Percentiles rank a stretch among this genome's conserved stretches.
Evolutionary conservation across 2,888 invertebrate genomes (phyloP).

Genomic region (Ophion slaviceki): DNA sequence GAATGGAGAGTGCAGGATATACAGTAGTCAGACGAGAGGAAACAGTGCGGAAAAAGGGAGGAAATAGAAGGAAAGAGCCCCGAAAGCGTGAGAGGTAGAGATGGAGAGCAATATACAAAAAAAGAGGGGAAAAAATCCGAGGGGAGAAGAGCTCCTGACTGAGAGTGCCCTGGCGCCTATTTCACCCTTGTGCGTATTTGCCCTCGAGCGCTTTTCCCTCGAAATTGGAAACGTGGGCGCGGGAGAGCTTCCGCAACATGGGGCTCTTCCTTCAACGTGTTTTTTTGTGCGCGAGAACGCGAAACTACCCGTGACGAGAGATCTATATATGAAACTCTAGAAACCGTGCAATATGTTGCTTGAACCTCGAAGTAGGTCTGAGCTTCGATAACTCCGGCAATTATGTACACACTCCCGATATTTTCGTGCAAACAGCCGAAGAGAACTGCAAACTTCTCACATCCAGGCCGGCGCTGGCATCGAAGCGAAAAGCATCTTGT

Average conservation of each 20-base stretch:
- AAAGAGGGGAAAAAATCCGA: slow-evolving; percentile 30
- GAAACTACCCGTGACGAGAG: slow-evolving; percentile 9
- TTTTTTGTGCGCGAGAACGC: slow-evolving; percentile 5
- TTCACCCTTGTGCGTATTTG: slow-evolving; percentile 56
- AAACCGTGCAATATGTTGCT: slow-evolving; percentile 28
- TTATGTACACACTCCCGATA: slow-evolving; percentile 57
- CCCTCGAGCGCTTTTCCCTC: slow-evolving; percentile 59
- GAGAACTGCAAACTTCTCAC: slow-evolving; percentile 16
- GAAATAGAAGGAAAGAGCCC: neutral
- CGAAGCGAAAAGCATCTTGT: neutral
- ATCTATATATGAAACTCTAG: slow-evolving; percentile 14
- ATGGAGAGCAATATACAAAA: neutral
- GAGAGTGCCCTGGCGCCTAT: slow-evolving; percentile 48
- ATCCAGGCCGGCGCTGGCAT: neutral
- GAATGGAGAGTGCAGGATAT: slow-evolving; percentile 22
- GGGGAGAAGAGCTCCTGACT: slow-evolving; percentile 28
- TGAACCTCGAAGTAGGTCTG: neutral
- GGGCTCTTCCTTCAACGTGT: neutral
- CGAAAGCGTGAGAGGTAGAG: slow-evolving; percentile 21
- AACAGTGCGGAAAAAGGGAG: neutral
- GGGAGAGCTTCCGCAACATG: slow-evolving; percentile 32
- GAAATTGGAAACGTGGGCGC: slow-evolving; percentile 57
- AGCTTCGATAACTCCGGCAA: slow-evolving; percentile 53
- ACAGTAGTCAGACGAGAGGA: slow-evolving; percentile 12
- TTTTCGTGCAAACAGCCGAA: slow-evolving; percentile 35